Evolutionary conservation across 2,113 vertebrate genomes (phyloP).

Genomic region (Bubo bubo): DNA sequence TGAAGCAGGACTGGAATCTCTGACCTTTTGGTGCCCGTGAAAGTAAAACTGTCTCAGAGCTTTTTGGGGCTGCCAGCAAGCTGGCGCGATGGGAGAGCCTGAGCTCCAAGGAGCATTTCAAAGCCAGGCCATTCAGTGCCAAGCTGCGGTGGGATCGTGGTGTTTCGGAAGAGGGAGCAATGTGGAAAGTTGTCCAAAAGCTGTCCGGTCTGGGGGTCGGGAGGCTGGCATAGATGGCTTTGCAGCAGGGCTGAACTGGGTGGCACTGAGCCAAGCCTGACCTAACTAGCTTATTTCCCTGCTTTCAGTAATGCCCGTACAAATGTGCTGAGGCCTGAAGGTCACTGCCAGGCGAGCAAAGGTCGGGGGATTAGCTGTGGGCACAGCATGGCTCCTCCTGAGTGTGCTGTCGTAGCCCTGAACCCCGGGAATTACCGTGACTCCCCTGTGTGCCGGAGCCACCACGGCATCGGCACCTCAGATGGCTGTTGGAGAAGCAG

Average conservation of each 20-base stretch:
- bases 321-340: background rate
- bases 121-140: background rate
- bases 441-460: background rate
- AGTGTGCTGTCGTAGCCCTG: background rate
- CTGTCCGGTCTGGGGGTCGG: background rate
- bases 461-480: rapidly evolving
- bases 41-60: background rate
- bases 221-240: background rate
- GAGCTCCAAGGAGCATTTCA: rapidly evolving
- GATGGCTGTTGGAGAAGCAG: background rate
- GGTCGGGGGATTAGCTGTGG: background rate
- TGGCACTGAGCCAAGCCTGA: slow-evolving; percentile 27
- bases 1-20: background rate
- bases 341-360: background rate
- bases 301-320: background rate
- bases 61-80: background rate
- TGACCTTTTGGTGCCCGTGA: background rate
- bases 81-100: rapidly evolving
- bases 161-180: background rate
- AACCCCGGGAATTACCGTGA: rapidly evolving
- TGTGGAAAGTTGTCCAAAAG: background rate
- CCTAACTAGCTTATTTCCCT: slow-evolving; percentile 30
- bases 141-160: rapidly evolving
- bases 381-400: background rate
- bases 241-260: background rate